Percentiles rank a stretch among this genome's conserved stretches.
These are phyloP conservation scores for Cirrhinus mrigala DNA, from an alignment of 2,797 vertebrate species.

Conservation along the genomic window DNA sequence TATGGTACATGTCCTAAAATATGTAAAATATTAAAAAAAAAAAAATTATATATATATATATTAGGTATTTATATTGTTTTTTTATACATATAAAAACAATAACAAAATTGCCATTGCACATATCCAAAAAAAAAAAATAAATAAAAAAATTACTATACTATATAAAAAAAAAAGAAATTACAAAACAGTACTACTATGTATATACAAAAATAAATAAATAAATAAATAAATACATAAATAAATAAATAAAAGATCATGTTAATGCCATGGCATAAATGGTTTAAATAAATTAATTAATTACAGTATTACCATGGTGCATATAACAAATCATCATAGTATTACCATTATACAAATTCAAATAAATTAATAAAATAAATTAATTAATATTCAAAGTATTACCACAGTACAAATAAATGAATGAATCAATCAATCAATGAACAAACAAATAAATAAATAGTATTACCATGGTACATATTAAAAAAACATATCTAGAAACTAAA, in stretches of 20 bases:
- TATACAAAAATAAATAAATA: not conserved
- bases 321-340: not conserved
- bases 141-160: not conserved
- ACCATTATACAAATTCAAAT: not conserved
- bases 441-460: not conserved
- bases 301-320: not conserved
- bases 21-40: no score
- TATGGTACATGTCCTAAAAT: not conserved
- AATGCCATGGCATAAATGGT: not conserved
- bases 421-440: no score
- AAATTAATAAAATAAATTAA: not conserved
- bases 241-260: no score
- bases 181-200: not conserved
- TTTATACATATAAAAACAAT: not conserved
- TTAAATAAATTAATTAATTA: not conserved
- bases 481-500: no score
- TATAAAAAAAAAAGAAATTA: not conserved
- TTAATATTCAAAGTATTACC: no score
- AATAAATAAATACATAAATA: no score
- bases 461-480: not conserved
- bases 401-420: no score
- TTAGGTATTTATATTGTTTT: no score
- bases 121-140: no score
- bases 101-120: not conserved
- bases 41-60: not conserved